Evolutionary conservation across 2,113 vertebrate species (phyloP).

Genomic region (Willisornis vidua): DNA sequence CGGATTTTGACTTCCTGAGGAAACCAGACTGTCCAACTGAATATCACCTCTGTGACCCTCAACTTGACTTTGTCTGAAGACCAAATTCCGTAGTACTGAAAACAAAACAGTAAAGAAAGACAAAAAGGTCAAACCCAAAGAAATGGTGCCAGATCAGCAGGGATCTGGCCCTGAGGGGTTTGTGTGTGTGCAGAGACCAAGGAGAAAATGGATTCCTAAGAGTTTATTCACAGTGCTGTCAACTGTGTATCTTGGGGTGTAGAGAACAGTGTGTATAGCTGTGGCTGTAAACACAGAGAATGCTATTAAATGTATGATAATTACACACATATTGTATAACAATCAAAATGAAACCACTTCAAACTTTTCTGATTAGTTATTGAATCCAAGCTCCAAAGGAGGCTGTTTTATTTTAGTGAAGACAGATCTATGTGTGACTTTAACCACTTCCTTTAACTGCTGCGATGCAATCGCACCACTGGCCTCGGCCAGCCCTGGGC

Average conservation of each 20-base stretch:
- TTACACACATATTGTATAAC: not conserved
- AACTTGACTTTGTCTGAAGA: slow-evolving; percentile 85
- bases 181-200: not conserved
- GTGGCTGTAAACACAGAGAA: not conserved
- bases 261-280: fast-evolving
- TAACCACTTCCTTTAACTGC: not conserved
- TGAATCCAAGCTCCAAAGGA: not conserved
- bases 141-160: not conserved
- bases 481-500: not conserved
- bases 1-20: slow-evolving; percentile 89
- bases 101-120: not conserved
- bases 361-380: not conserved
- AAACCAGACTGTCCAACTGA: slow-evolving; percentile 92
- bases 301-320: not conserved
- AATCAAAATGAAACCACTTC: not conserved
- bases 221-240: not conserved
- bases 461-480: not conserved
- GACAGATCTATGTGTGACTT: not conserved
- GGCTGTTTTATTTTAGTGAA: not conserved
- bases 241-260: too few species aligned
- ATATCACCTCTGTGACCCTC: slow-evolving; percentile 84
- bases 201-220: not conserved
- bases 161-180: not conserved
- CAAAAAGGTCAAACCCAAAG: not conserved
- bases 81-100: slow-evolving; percentile 86